phyloP scores from a whole-genome alignment of 2,113 vertebrate genomes.

The Lynx canadensis region DNA sequence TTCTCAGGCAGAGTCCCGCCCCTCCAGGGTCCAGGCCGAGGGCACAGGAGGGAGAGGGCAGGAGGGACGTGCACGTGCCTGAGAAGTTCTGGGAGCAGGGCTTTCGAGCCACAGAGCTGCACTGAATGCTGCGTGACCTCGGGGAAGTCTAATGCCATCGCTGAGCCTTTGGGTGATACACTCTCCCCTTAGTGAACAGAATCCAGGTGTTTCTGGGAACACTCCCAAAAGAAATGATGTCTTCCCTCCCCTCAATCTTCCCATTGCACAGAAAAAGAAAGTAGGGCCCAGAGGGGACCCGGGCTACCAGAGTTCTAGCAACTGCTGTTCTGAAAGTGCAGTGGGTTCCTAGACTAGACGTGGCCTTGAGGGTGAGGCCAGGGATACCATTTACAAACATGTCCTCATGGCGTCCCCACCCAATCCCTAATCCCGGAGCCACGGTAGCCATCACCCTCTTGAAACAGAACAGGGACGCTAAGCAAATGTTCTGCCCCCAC shows the following conservation, averaged over 20 bases:
- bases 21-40: background rate
- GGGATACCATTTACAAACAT: background rate
- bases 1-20: background rate
- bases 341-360: background rate
- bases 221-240: background rate
- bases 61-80: rapidly evolving
- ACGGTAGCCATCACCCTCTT: rapidly evolving
- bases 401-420: background rate
- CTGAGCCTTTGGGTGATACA: background rate
- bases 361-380: background rate
- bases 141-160: background rate
- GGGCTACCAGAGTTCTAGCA: too few species aligned
- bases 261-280: background rate
- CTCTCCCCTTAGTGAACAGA: background rate
- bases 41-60: background rate
- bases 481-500: background rate
- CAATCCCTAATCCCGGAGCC: background rate
- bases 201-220: background rate
- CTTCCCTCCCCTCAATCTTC: background rate
- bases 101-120: background rate
- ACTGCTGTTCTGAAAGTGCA: too few species aligned
- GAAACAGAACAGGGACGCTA: background rate
- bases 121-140: background rate
- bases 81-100: background rate
- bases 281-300: background rate